These are phyloP conservation scores for Xanthorhoe spadicearia DNA, from an alignment of 2,888 invertebrate species.

Conservation along the genomic window DNA sequence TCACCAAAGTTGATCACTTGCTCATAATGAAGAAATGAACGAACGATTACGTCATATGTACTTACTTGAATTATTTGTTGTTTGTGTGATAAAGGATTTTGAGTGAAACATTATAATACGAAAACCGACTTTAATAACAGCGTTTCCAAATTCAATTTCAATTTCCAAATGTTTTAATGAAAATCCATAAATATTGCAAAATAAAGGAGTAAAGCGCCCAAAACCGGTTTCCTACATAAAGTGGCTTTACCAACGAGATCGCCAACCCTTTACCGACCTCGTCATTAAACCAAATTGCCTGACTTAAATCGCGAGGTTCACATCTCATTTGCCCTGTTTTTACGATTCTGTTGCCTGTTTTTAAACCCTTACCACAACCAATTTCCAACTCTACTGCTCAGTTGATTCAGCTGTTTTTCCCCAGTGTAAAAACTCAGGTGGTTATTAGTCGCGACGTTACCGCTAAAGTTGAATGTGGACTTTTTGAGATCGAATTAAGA, in stretches of 20 bases:
- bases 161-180: background rate
- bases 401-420: slow-evolving; percentile 16
- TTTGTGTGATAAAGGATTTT: no score
- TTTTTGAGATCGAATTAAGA: slow-evolving; percentile 26
- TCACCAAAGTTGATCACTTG: no score
- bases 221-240: slow-evolving; percentile 13
- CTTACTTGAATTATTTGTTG: no score
- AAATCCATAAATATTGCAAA: background rate
- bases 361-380: slow-evolving; percentile 31
- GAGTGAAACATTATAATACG: no score
- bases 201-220: background rate
- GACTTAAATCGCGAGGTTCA: slow-evolving; percentile 71
- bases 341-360: slow-evolving; percentile 57
- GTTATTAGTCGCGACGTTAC: slow-evolving; percentile 31
- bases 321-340: slow-evolving; percentile 73
- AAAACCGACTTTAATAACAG: no score
- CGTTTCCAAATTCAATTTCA: background rate
- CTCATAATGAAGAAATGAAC: no score
- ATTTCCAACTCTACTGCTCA: slow-evolving; percentile 21
- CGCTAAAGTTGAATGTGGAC: slow-evolving; percentile 27
- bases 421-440: slow-evolving; percentile 22
- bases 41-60: no score
- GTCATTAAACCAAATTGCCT: slow-evolving; percentile 69
- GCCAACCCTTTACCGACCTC: slow-evolving; percentile 43
- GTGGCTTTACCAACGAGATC: slow-evolving; percentile 24